Evolutionary conservation across 2,797 vertebrate genomes (phyloP).

Genomic region (Caiman crocodilus): DNA sequence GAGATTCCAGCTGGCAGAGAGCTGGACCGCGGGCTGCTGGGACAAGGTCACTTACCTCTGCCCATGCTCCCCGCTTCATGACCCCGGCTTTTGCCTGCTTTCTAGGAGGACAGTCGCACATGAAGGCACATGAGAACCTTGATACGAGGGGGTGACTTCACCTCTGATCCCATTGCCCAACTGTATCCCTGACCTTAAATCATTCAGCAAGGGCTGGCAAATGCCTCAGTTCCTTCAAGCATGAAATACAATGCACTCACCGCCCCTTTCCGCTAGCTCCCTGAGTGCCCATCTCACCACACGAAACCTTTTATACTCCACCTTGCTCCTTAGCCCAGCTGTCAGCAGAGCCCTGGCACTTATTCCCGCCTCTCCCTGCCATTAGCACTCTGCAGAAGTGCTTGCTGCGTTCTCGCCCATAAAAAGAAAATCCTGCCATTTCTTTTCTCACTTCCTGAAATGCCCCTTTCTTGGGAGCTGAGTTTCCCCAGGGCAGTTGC

Average conservation of each 20-base stretch:
- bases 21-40: not conserved
- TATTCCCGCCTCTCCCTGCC: not conserved
- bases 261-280: slow-evolving; percentile 64
- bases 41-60: not conserved
- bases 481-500: not conserved
- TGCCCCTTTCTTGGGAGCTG: fast-evolving
- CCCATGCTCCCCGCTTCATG: not conserved
- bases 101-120: not conserved
- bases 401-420: slow-evolving; percentile 29
- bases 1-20: not conserved
- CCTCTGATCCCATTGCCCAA: not conserved
- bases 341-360: slow-evolving; percentile 19
- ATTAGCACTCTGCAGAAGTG: slow-evolving; percentile 30
- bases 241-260: slow-evolving; percentile 74
- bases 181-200: slow-evolving; percentile 44
- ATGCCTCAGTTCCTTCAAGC: slow-evolving; percentile 70
- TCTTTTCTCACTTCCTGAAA: slow-evolving; percentile 12
- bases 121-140: not conserved
- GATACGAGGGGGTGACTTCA: not conserved
- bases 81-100: not conserved
- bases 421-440: not conserved
- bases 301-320: slow-evolving; percentile 67
- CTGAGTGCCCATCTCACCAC: slow-evolving; percentile 62
- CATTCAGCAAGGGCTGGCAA: slow-evolving; percentile 57
- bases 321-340: not conserved